Evolutionary conservation across 2,797 vertebrate species (phyloP).

Genomic region (Mionectes olivaceus): DNA sequence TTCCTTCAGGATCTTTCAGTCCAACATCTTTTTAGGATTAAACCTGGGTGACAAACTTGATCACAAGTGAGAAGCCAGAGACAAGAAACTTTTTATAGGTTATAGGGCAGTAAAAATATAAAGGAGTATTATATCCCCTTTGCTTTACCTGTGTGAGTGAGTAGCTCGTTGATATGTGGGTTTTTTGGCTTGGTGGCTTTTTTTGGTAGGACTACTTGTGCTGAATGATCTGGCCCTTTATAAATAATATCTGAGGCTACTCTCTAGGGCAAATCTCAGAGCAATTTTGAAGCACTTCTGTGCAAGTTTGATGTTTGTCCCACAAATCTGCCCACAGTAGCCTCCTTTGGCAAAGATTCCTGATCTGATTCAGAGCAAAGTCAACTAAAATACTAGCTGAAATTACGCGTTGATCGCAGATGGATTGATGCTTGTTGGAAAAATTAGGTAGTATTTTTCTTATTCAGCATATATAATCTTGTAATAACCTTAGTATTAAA

Average conservation of each 20-base stretch:
- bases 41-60: neutral
- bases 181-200: neutral
- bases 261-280: conserved; percentile 11
- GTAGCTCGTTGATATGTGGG: neutral
- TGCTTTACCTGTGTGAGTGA: neutral
- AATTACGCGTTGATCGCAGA: conserved; percentile 60
- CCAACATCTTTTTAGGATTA: neutral
- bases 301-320: conserved; percentile 53
- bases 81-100: neutral
- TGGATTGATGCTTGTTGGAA: conserved; percentile 33
- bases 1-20: neutral
- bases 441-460: conserved; percentile 35
- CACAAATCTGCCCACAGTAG: conserved; percentile 60
- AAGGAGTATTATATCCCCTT: neutral
- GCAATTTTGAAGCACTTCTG: conserved; percentile 42
- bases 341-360: conserved; percentile 74
- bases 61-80: neutral
- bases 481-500: neutral
- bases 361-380: conserved; percentile 76
- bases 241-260: neutral
- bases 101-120: neutral
- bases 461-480: neutral
- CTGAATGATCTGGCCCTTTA: neutral
- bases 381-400: conserved; percentile 76
- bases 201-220: neutral